Evolutionary conservation across 1,140 invertebrate species (phyloP).

Genomic region (Zelostemma sp.): DNA sequence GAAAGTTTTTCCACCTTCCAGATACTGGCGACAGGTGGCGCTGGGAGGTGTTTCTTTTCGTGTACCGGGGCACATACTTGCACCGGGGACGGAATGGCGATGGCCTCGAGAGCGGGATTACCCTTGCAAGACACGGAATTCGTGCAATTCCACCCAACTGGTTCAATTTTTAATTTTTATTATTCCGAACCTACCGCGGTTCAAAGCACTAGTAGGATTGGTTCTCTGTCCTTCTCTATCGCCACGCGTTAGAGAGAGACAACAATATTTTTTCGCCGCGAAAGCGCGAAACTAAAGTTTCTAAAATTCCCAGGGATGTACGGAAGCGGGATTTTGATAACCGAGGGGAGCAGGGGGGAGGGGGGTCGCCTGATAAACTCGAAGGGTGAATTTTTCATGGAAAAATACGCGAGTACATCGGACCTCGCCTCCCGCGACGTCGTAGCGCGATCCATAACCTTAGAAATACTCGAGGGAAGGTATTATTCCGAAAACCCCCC

Average conservation of each 20-base stretch:
- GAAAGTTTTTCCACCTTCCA: too few species aligned
- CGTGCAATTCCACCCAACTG: slow-evolving; percentile 98
- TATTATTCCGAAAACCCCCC: too few species aligned
- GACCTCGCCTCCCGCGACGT: slow-evolving; percentile 97
- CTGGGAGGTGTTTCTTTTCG: slow-evolving; percentile 94
- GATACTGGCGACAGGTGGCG: slow-evolving; percentile 85
- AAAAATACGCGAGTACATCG: slow-evolving; percentile 97
- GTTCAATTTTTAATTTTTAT: too few species aligned
- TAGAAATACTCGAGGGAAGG: slow-evolving; percentile 95
- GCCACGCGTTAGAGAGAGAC: too few species aligned
- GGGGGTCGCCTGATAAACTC: slow-evolving; percentile 95
- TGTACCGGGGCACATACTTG: slow-evolving; percentile 98
- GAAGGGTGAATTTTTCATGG: slow-evolving; percentile 98
- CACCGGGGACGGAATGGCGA: slow-evolving; percentile 97
- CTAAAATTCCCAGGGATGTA: too few species aligned
- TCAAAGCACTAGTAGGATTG: too few species aligned
- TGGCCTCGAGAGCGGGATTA: slow-evolving; percentile 91
- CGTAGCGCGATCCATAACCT: slow-evolving; percentile 94
- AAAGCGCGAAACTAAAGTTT: too few species aligned
- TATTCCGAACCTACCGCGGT: too few species aligned
- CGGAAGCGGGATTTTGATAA: slow-evolving; percentile 97
- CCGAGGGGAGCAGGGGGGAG: slow-evolving; percentile 95
- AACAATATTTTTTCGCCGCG: too few species aligned
- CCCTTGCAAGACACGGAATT: slow-evolving; percentile 96
- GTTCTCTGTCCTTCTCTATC: too few species aligned